Conservation (phyloP, 2,797 vertebrate genomes). For the Sebastes nivosus region DNA sequence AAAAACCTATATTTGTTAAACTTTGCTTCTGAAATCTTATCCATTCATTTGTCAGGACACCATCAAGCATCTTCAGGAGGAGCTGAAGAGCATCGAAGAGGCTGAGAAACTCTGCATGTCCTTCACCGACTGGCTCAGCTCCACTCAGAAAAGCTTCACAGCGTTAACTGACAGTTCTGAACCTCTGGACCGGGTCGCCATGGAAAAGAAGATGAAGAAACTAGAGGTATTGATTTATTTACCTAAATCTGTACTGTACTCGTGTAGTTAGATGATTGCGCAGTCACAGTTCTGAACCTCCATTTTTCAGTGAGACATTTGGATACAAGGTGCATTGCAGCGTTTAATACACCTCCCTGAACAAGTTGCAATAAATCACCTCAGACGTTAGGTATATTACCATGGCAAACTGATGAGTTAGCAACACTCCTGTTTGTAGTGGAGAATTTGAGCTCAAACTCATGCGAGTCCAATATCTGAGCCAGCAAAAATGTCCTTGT, state of each 20-base stretch:
- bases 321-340: not conserved
- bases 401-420: constrained; percentile 50
- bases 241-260: not conserved
- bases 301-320: constrained; percentile 4
- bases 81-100: constrained; percentile 89
- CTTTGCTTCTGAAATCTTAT: constrained; percentile 3
- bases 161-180: constrained; percentile 82
- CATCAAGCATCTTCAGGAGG: constrained; percentile 92
- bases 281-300: not conserved
- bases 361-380: constrained; percentile 50
- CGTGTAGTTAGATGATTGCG: not conserved
- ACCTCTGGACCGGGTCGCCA: constrained; percentile 83
- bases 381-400: constrained; percentile 8
- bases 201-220: constrained; percentile 92
- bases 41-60: constrained; percentile 83
- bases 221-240: constrained; percentile 86
- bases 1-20: not conserved
- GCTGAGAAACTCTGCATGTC: constrained; percentile 86
- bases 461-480: constrained; percentile 31
- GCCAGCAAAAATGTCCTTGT: constrained; percentile 48
- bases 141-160: constrained; percentile 86
- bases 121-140: constrained; percentile 90
- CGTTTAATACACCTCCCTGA: constrained; percentile 1
- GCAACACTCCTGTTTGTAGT: constrained; percentile 29
- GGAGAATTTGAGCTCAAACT: constrained; percentile 40